Evolutionary conservation across 2,888 invertebrate species (phyloP), one percentile per base, ranked within the genome.

Genomic region (Apodemia hepburni): DNA sequence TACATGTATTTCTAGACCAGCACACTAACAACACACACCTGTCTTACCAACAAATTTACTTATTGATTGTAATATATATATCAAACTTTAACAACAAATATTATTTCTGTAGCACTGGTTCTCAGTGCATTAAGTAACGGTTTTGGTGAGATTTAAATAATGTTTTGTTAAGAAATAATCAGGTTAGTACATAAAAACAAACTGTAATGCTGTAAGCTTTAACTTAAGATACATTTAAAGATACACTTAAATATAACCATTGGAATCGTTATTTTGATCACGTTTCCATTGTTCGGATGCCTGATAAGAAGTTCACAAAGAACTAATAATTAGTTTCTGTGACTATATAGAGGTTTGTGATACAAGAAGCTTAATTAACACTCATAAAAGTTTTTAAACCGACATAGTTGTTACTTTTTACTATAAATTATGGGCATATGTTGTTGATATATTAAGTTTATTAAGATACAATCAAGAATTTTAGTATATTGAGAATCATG

Each of bases 231-330:
- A 27, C 27, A 29, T 27, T 29, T 57, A 70, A 72, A 74, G 73
- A 75, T 69, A 70, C 70, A 70, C 71, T 79, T 79, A 80, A 79
- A 81, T 77, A 77, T 71, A 73, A 73, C 73, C 67, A 66, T 64
- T 69, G 71, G 76, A 79, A 84, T 87, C 81, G 77, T 80, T 76
- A 89, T 81, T 85, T 71, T 82, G 81, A 85, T 89, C 90, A 91
- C 91, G 91, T 89, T 84, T 75, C 84, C 89, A 89, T 90, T 89
- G 89, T 90, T 84, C 81, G 79, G 75, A 78, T 80, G 83, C 81
- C 76, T 77, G 84, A 86, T 84, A 89, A 90, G 88, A 90, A 89
- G 81, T 83, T 81, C 82, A 81, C 80, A 75, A 80, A 79, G 80
- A 81, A 76, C 81, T 80, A 84, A 87, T 87, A 79, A 91, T 89